Evolutionary conservation across 1,140 invertebrate species (phyloP).

Genomic region (Asbolus verrucosus): DNA sequence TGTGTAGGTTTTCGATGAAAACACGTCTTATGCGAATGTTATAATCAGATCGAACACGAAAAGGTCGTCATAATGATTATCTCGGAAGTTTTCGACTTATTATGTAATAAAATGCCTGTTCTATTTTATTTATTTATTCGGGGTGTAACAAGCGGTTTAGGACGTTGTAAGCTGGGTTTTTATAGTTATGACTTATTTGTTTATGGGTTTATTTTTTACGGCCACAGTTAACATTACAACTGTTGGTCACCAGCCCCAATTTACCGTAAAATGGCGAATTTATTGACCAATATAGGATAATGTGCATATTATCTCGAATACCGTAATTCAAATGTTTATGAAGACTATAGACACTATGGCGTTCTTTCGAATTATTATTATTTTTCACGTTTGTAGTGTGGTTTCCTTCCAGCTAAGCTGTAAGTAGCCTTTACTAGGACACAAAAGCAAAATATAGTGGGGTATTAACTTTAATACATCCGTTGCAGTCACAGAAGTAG

Average conservation of each 20-base stretch:
- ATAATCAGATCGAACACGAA: conserved; percentile 12
- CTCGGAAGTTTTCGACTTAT: conserved; percentile 12
- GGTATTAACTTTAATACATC: conserved; percentile 55
- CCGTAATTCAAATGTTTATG: conserved; percentile 16
- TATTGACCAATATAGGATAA: conserved; percentile 37
- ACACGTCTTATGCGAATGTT: too few relatives aligned
- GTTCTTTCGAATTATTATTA: conserved; percentile 3
- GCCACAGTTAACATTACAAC: conserved; percentile 38
- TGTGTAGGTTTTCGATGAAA: too few relatives aligned
- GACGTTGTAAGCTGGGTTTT: conserved; percentile 25
- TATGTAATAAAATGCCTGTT: conserved; percentile 19
- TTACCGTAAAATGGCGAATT: conserved; percentile 37
- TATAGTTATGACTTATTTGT: conserved; percentile 44
- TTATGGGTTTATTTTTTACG: conserved; percentile 41
- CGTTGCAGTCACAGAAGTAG: conserved; percentile 51
- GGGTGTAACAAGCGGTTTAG: conserved; percentile 31
- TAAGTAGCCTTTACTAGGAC: conserved; percentile 53
- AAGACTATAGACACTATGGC: conserved; percentile 20
- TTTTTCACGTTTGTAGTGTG: conserved; percentile 26
- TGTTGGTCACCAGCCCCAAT: conserved; percentile 39
- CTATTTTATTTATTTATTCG: conserved; percentile 19
- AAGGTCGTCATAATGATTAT: conserved; percentile 17
- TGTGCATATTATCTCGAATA: conserved; percentile 43
- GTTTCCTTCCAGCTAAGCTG: conserved; percentile 39
- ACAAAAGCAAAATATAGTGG: conserved; percentile 53